Base-by-base conservation (phyloP, 2,888 invertebrate genomes). In the Cryptocephalus primarius region DNA sequence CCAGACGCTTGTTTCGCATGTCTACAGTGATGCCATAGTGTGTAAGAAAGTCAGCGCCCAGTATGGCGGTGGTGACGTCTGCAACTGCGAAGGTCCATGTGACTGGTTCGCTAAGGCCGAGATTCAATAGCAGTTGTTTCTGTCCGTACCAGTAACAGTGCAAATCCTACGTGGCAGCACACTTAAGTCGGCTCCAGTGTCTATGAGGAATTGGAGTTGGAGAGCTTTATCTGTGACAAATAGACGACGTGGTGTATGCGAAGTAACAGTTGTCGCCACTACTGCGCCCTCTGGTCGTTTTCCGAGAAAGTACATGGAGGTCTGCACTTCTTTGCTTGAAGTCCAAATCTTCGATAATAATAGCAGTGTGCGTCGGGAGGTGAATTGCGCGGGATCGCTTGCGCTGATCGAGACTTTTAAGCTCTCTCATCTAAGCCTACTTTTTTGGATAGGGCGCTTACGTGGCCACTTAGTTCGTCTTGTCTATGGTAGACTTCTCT, bases 61-160 rank as follows among this genome's bases (percentile, higher is more conserved):
- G 11, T 31, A 32, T 48, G 1, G 33, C 42, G 33, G 42, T 31
- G 33, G 44, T 43, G 31, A 34, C 41, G 6, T 39, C 40, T 44
- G 45, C 32, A 32, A 43, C 43, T 45, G 39, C 32, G 33, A 46
- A 43, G 31, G 33, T 32, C 31, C 12, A 22, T 39, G n/a, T 48
- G 39, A 45, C 40, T 10, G 32, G 32, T 41, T 43, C 1, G 33
- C 38, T 34, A 1, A 38, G 34, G 33, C 42, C 42, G 22, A 42
- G 42, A 22, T 42, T 42, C 22, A 43, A 13, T 10, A 32, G 10
- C 6, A 43, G 43, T 9, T 38, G 43, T 8, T 36, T 36, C 36
- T 36, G 36, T 6, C 12, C 36, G 2, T 36, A 36, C 36, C 3
- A 2, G 36, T 36, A 12, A 12, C 36, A 6, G 12, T 36, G 12